Conservation (phyloP, 2,113 vertebrate genomes). For the Dipodomys stephensi region DNA sequence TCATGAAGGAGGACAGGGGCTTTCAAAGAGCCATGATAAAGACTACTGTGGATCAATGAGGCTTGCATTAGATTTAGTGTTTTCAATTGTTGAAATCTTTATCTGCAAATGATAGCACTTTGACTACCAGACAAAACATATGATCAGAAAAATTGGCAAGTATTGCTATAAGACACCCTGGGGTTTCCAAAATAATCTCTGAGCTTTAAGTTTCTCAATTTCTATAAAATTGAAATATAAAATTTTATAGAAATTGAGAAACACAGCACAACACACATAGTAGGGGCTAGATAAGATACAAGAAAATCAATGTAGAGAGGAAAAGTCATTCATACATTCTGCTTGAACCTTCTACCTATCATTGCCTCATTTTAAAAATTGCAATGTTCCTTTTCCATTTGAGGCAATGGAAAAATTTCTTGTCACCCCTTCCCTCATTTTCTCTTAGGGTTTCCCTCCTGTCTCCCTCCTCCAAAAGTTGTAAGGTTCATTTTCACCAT, state of each 20-base stretch:
- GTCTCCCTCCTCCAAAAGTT: no score
- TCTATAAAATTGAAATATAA: slow-evolving; percentile 8
- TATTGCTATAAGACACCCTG: neutral
- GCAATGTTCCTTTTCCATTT: neutral
- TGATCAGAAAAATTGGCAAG: neutral
- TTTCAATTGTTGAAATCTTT: slow-evolving; percentile 21
- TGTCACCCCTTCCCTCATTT: no score
- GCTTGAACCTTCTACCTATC: neutral
- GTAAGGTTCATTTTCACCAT: no score
- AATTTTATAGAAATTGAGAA: neutral
- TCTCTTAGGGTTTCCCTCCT: no score
- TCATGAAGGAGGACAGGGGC: neutral
- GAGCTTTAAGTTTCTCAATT: neutral
- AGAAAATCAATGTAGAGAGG: neutral
- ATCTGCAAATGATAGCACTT: neutral
- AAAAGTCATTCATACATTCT: neutral
- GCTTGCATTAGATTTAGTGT: neutral
- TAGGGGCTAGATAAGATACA: neutral
- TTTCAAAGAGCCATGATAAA: neutral
- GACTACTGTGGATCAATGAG: neutral
- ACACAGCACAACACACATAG: neutral
- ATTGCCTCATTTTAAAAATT: neutral
- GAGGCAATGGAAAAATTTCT: neutral
- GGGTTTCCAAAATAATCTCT: slow-evolving; percentile 3
- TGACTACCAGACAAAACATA: neutral